Conservation (phyloP, 2,113 vertebrate species). For the Ciconia boyciana region DNA sequence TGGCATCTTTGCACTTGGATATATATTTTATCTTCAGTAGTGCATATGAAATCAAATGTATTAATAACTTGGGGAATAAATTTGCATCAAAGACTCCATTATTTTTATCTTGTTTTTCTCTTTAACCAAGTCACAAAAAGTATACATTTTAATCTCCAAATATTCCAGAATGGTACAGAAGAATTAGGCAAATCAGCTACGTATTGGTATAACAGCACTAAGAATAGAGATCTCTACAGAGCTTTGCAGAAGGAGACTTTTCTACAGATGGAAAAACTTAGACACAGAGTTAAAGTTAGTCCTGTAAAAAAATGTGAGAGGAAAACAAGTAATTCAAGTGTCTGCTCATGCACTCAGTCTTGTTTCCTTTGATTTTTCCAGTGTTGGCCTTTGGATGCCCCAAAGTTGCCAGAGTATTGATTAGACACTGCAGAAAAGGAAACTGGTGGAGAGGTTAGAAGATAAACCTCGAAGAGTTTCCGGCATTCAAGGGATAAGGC, state of each 20-base stretch:
- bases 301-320: neutral
- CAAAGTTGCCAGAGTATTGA: neutral
- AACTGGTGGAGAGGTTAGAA: neutral
- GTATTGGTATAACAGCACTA: conserved; percentile 13
- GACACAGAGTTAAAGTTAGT: conserved; percentile 19
- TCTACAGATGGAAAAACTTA: conserved; percentile 54
- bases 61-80: conserved; percentile 38
- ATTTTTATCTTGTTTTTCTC: conserved; percentile 59
- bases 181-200: conserved; percentile 32
- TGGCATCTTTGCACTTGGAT: conserved; percentile 7
- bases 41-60: neutral
- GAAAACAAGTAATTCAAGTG: neutral
- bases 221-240: conserved; percentile 17
- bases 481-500: neutral
- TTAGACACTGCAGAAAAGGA: neutral
- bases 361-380: neutral
- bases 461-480: neutral
- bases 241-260: conserved; percentile 13
- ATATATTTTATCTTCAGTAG: conserved; percentile 3
- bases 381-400: neutral
- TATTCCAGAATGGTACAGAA: neutral
- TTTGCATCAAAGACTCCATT: conserved; percentile 26
- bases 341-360: conserved; percentile 8
- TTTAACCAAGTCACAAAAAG: conserved; percentile 28
- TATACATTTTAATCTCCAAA: conserved; percentile 1